phyloP scores from a whole-genome alignment of 2,888 invertebrate genomes.

The Xylocampa areola region DNA sequence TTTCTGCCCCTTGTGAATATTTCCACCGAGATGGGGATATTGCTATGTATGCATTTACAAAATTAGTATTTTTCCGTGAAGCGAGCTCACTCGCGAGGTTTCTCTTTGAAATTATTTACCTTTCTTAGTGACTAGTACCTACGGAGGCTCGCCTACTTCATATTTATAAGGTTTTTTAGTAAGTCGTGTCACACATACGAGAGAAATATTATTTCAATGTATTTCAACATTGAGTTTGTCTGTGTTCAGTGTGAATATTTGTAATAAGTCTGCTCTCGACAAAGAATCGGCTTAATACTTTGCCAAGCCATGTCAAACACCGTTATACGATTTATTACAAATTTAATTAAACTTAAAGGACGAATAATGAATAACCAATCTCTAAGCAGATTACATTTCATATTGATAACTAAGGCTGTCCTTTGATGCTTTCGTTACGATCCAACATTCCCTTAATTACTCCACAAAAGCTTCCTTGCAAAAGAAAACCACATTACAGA shows the following conservation, averaged over 20 bases:
- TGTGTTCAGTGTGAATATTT: neutral
- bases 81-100: conserved; percentile 19
- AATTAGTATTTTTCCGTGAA: conserved; percentile 46
- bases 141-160: conserved; percentile 8
- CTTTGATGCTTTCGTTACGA: conserved; percentile 19
- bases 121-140: conserved; percentile 22
- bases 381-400: conserved; percentile 26
- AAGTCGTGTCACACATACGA: conserved; percentile 6
- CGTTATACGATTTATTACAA: conserved; percentile 15
- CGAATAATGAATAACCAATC: conserved; percentile 34
- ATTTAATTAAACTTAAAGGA: conserved; percentile 9
- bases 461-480: conserved; percentile 22
- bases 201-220: conserved; percentile 4
- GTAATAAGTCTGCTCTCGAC: no score
- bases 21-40: conserved; percentile 41
- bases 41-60: conserved; percentile 44
- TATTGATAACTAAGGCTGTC: conserved; percentile 38
- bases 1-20: conserved; percentile 51
- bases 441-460: conserved; percentile 34
- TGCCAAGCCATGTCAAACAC: no score
- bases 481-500: conserved; percentile 8
- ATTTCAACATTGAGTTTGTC: neutral
- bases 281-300: no score
- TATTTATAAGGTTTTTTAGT: conserved; percentile 16
- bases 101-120: conserved; percentile 45